Base-by-base conservation (phyloP, 2,797 vertebrate genomes). In the Columba guinea region DNA sequence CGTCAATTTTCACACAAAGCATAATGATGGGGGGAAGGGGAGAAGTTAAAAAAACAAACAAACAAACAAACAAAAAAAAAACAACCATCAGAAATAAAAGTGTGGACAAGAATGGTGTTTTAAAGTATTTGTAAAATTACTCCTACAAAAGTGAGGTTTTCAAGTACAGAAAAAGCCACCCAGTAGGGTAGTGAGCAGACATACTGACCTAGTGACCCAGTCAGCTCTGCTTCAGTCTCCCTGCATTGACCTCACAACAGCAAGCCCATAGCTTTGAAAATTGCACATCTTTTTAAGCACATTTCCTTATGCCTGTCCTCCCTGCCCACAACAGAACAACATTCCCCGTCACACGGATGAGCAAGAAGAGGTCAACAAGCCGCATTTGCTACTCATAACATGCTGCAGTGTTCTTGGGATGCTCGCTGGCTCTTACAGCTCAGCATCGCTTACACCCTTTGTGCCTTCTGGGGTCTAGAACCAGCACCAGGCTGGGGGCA, bases 331-430 rank as follows among this genome's bases (percentile, higher is more conserved):
- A 69, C 1, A 1, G 46, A 69, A 49, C 30, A 46, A 35, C 8
- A 5, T 10, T 68, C 30, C 37, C 21, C 69, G 56, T 56, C 14
- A 9, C 7, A 4, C 30, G 44, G 76, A 41, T 32, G 37, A 68
- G 55, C 51, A 56, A 41, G 55, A 48, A 52, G 60, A 63, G 34
- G 27, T 77, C 53, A 68, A n/a, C 9, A 37, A 71, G 41, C 53
- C 21, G 26, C 46, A 32, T 12, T 46, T 2, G 3, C 35, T 18
- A 24, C 46, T n/a, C 3, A 1, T 15, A 7, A 35, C 2, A 32
- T 27, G n/a, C 62, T 48, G 62, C 17, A 27, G 67, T 8, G 9
- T 35, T 34, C 65, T 62, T n/a, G 22, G 55, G 67, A 71, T 5
- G 27, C 63, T 34, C 2, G 2, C 14, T 49, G 63, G 49, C 70